Conservation (phyloP, 2,888 invertebrate species). For the Criorhina ranunculi region DNA sequence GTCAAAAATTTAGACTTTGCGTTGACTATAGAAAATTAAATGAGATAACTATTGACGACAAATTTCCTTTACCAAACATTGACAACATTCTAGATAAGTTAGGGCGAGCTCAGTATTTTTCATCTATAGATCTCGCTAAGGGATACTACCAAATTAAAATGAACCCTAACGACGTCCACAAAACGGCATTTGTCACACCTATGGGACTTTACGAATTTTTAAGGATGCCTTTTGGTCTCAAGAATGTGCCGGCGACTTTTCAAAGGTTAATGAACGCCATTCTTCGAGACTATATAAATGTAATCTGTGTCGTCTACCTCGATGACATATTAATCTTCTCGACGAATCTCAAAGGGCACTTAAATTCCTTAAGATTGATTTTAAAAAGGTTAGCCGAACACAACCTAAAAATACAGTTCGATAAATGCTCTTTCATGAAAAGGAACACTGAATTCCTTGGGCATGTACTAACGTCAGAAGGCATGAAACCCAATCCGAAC, state of each 20-base stretch:
- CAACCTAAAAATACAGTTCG: no score
- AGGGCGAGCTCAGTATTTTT: slow-evolving; percentile 61
- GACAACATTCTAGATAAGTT: slow-evolving; percentile 56
- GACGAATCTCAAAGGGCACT: no score
- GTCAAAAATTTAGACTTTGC: slow-evolving; percentile 52
- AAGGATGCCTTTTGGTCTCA: slow-evolving; percentile 68
- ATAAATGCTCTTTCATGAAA: not conserved
- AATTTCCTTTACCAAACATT: slow-evolving; percentile 57
- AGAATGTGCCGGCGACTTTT: slow-evolving; percentile 62
- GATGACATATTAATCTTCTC: no score
- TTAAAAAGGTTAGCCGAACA: no score
- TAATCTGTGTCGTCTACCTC: no score
- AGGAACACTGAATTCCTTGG: not conserved
- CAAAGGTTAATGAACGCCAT: slow-evolving; percentile 11
- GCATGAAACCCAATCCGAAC: no score
- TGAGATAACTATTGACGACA: slow-evolving; percentile 52
- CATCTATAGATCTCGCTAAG: slow-evolving; percentile 57
- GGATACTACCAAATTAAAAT: slow-evolving; percentile 66
- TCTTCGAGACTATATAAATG: no score
- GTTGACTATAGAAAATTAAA: slow-evolving; percentile 61
- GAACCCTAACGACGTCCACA: slow-evolving; percentile 51
- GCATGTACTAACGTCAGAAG: no score
- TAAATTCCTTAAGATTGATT: no score
- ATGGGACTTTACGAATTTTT: slow-evolving; percentile 63
- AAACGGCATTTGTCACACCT: slow-evolving; percentile 68